Conservation (phyloP, 1,140 invertebrate genomes). For the Anagrus nilaparvatae region DNA sequence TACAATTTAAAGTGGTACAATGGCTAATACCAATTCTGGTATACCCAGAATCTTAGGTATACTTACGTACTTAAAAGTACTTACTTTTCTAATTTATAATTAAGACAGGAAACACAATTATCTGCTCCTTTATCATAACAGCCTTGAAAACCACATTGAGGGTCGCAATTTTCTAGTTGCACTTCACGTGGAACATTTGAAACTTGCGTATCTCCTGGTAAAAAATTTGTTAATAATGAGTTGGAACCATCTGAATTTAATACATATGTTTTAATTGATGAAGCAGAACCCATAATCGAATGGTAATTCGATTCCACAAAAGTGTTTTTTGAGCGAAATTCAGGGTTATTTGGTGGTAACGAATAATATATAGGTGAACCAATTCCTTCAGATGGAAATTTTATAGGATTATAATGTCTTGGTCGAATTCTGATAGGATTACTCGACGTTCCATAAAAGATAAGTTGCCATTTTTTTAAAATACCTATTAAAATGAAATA, state of each 20-base stretch:
- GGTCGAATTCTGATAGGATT: slow-evolving; percentile 62
- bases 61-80: slow-evolving; percentile 23
- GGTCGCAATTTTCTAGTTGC: slow-evolving; percentile 61
- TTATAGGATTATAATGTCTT: slow-evolving; percentile 43
- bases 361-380: slow-evolving; percentile 35
- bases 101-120: slow-evolving; percentile 69
- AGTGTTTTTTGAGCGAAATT: no score
- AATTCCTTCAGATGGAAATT: slow-evolving; percentile 38
- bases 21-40: no score
- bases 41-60: no score
- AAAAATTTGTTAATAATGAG: slow-evolving; percentile 32
- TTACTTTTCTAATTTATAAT: slow-evolving; percentile 69
- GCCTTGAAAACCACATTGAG: slow-evolving; percentile 69
- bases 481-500: slow-evolving; percentile 53
- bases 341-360: no score
- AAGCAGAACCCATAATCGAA: slow-evolving; percentile 59
- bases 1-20: no score
- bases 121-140: slow-evolving; percentile 73
- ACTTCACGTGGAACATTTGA: slow-evolving; percentile 29
- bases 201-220: slow-evolving; percentile 27
- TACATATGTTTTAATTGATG: slow-evolving; percentile 55
- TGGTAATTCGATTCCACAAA: no score
- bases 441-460: slow-evolving; percentile 80
- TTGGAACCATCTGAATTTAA: slow-evolving; percentile 54
- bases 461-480: slow-evolving; percentile 84